Evolutionary conservation across 1,140 invertebrate species (phyloP), one percentile per base, ranked within the genome.

Genomic region (Leptonema lineaticorne): DNA sequence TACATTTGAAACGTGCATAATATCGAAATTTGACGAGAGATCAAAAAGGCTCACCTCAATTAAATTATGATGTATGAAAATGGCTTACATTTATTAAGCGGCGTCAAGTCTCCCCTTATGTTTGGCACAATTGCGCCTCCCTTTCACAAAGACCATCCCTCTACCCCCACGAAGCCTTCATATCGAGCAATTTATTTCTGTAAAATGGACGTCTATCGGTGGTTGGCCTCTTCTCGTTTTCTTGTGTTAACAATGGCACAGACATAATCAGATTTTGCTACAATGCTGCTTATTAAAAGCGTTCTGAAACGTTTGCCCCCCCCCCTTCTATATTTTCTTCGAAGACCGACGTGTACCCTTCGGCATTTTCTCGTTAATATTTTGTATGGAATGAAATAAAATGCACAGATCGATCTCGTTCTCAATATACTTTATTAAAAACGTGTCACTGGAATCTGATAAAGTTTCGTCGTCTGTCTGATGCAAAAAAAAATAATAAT

Each of bases 201-300:
- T 59, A 33, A 59, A 59, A 59, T 9, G 28, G 24, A 4, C 24
- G 18, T 22, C 8, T 11, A 7, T 11, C 7, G 14, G 24, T 16
- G 57, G 24, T 33, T 16, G 24, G 4, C 57, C 30, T 33, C n/a
- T 24, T 24, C n/a, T 24, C 48, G 18, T 6, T 22, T 18, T 18
- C 57, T 18, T 37, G 4, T 27, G 57, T 8, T 28, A 59, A 59
- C 57, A 59, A 59, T 59, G 57, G 16, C 57, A 7, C 30, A 59
- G 57, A 59, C 30, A 59, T 59, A 59, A 59, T 59, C 57, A 59
- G 28, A 59, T 59, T 59, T 37, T 59, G 57, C 57, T 59, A 59
- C 57, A 59, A 59, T 59, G 26, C 28, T 59, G 30, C 57, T 59
- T 59, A 59, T 59, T 59, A 59, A 59, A 59, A 59, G 57, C 28